Evolutionary conservation across 2,888 invertebrate genomes (phyloP).

Genomic region (Busseola fusca): DNA sequence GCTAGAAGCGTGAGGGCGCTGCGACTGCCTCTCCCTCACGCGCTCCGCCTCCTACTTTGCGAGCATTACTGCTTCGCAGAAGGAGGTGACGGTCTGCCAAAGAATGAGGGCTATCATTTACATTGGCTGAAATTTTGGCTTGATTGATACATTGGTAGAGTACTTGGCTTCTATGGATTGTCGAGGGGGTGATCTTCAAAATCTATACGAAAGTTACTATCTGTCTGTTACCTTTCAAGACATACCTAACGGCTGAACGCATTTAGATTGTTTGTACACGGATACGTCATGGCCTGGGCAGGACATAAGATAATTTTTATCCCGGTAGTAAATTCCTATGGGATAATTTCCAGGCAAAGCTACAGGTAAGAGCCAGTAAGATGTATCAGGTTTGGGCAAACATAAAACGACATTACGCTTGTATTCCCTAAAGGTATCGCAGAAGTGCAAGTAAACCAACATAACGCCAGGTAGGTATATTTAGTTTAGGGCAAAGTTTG

Average conservation of each 20-base stretch:
- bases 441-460: not conserved
- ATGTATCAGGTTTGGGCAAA: not conserved
- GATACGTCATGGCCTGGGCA: no score
- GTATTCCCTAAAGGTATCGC: no score
- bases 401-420: not conserved
- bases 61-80: no score
- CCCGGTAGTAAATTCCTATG: not conserved
- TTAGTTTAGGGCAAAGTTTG: not conserved
- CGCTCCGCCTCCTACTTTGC: no score
- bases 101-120: not conserved
- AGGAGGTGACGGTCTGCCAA: no score
- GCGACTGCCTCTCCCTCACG: no score
- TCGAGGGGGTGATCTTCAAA: not conserved
- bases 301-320: not conserved
- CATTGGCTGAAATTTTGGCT: not conserved
- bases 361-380: not conserved
- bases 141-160: not conserved
- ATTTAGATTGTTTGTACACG: not conserved
- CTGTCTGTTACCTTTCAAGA: not conserved
- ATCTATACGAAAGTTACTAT: not conserved
- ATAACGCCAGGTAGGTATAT: not conserved
- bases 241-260: not conserved
- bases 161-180: not conserved
- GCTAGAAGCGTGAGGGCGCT: no score
- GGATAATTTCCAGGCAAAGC: not conserved